Percentiles rank a stretch among this genome's conserved stretches.
These are phyloP conservation scores for Dryocosmus kuriphilus DNA, from an alignment of 2,888 invertebrate species.

Conservation along the genomic window DNA sequence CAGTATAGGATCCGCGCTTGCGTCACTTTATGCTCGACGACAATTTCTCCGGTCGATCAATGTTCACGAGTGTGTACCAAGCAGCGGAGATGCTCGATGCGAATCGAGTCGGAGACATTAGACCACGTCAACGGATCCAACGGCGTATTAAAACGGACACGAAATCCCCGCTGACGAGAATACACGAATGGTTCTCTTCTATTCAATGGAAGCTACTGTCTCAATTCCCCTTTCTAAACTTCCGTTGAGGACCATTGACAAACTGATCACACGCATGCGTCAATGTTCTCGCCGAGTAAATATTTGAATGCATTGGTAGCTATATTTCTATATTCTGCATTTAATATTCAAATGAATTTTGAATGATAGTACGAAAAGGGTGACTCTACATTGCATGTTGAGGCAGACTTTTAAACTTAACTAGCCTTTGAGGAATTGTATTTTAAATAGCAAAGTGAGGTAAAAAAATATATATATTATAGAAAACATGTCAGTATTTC, in stretches of 20 bases:
- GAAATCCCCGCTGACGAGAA: conserved; percentile 30
- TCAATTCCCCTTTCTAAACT: not conserved
- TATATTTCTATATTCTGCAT: too few species aligned
- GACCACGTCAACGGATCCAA: conserved; percentile 25
- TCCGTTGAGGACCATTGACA: too few species aligned
- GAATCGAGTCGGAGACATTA: conserved; percentile 29
- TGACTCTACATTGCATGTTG: too few species aligned
- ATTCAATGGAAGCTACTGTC: not conserved
- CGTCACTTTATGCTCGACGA: conserved; percentile 44
- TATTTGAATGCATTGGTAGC: not conserved
- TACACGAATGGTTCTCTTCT: conserved; percentile 14
- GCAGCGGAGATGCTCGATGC: conserved; percentile 33
- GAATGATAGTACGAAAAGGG: too few species aligned
- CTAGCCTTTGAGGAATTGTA: too few species aligned
- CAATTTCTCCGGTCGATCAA: conserved; percentile 58
- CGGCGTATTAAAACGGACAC: conserved; percentile 38
- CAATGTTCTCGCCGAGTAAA: not conserved
- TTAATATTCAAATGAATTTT: too few species aligned
- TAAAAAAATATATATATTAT: too few species aligned
- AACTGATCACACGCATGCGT: not conserved
- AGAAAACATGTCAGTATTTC: too few species aligned
- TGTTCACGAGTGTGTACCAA: conserved; percentile 51
- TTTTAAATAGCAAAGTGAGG: too few species aligned
- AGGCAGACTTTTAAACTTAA: too few species aligned
- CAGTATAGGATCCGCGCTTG: conserved; percentile 27